Percentiles rank a stretch among this genome's conserved stretches.
phyloP scores from a whole-genome alignment of 2,797 vertebrate genomes.

The Taenioides sp. region DNA sequence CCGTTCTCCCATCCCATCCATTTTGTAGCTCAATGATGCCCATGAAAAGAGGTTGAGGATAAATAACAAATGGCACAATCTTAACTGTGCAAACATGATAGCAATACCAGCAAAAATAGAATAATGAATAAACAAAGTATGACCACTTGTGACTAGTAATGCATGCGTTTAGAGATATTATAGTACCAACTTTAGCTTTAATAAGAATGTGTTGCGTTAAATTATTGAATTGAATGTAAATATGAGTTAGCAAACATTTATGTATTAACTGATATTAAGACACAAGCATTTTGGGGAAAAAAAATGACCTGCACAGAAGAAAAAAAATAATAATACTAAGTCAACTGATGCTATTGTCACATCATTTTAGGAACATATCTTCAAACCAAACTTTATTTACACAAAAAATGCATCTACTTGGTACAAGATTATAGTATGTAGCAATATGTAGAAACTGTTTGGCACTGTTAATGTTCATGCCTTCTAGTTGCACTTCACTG shows the following conservation, averaged over 20 bases:
- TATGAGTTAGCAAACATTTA: conserved; percentile 21
- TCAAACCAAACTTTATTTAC: conserved; percentile 27
- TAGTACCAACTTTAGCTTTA: conserved; percentile 45
- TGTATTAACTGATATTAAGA: conserved; percentile 25
- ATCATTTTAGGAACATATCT: conserved; percentile 33
- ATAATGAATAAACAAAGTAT: conserved; percentile 58
- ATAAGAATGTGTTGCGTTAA: conserved; percentile 29
- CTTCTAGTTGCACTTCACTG: too few species aligned
- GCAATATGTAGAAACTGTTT: not conserved
- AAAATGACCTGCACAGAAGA: conserved; percentile 24
- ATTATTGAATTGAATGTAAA: conserved; percentile 24
- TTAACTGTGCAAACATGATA: conserved; percentile 56
- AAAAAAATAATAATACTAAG: too few species aligned
- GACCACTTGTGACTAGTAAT: conserved; percentile 53
- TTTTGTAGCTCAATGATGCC: conserved; percentile 79
- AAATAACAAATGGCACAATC: conserved; percentile 28
- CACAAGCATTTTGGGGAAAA: conserved; percentile 25
- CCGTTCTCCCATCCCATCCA: conserved; percentile 88
- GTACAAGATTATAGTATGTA: conserved; percentile 41
- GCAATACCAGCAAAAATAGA: conserved; percentile 64
- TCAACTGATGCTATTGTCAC: conserved; percentile 24
- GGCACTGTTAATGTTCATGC: not conserved
- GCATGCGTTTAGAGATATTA: conserved; percentile 61
- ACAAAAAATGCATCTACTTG: conserved; percentile 40
- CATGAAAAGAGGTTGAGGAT: conserved; percentile 25